These are phyloP conservation scores for Psephotus haematonotus DNA, from an alignment of 2,113 vertebrate species.

Conservation along the genomic window DNA sequence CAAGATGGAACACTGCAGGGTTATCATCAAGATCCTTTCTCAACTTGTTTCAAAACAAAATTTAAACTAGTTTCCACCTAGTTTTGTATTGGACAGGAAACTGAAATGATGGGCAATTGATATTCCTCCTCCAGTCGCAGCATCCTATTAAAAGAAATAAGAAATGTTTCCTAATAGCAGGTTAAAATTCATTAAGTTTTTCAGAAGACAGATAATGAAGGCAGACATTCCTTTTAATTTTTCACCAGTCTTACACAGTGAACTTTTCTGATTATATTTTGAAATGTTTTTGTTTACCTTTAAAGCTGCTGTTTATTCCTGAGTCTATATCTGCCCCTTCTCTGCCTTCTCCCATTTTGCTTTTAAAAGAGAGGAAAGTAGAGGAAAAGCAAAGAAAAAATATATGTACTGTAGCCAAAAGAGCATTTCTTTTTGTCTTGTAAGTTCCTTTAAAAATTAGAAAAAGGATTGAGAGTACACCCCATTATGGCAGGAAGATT, in stretches of 20 bases:
- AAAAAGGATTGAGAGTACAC: neutral
- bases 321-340: accelerated
- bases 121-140: neutral
- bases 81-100: neutral
- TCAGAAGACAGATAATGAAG: neutral
- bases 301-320: neutral
- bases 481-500: neutral
- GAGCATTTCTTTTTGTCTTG: neutral
- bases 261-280: neutral
- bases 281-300: neutral
- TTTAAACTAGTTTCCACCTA: neutral
- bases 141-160: neutral
- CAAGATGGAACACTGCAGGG: neutral
- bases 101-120: neutral
- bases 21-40: neutral
- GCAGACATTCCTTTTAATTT: neutral
- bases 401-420: neutral
- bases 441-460: neutral
- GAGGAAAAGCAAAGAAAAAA: neutral
- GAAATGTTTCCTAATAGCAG: neutral
- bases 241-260: neutral
- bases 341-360: neutral
- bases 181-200: neutral
- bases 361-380: neutral
- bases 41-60: neutral